Evolutionary conservation across 2,888 invertebrate genomes (phyloP).

Genomic region (Sesamia inferens): DNA sequence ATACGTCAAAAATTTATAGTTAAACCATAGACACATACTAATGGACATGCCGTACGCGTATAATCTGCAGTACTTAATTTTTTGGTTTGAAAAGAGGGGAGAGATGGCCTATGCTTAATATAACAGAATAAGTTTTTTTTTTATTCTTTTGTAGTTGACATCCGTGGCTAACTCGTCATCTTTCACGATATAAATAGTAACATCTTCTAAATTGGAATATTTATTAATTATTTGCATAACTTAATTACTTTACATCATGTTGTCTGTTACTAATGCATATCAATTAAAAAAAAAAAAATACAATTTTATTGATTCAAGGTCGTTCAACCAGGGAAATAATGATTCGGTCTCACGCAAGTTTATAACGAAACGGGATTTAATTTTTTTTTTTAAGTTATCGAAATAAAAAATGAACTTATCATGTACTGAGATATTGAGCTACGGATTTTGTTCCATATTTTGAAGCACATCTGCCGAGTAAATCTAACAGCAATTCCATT

Average conservation of each 20-base stretch:
- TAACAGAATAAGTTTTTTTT: not conserved
- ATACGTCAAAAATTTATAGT: not conserved
- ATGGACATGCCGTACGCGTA: no score
- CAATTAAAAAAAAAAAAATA: not conserved
- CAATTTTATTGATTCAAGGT: slow-evolving; percentile 3
- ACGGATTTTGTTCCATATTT: slow-evolving; percentile 3
- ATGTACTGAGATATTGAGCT: not conserved
- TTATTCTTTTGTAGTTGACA: not conserved
- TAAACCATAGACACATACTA: no score
- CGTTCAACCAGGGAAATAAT: slow-evolving; percentile 22
- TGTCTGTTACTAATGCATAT: not conserved
- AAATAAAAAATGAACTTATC: slow-evolving; percentile 13
- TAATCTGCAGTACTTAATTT: no score
- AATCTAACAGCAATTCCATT: not conserved
- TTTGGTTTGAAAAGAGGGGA: no score
- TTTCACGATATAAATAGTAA: not conserved
- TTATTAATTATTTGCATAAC: not conserved
- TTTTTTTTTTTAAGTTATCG: slow-evolving; percentile 15
- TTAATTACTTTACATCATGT: not conserved
- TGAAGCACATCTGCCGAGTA: not conserved
- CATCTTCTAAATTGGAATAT: not conserved
- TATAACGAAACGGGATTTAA: slow-evolving; percentile 23
- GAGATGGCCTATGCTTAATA: no score
- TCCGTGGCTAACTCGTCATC: not conserved
- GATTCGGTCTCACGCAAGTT: slow-evolving; percentile 25